Evolutionary conservation across 2,797 vertebrate species (phyloP).

Genomic region (Tapirus indicus): DNA sequence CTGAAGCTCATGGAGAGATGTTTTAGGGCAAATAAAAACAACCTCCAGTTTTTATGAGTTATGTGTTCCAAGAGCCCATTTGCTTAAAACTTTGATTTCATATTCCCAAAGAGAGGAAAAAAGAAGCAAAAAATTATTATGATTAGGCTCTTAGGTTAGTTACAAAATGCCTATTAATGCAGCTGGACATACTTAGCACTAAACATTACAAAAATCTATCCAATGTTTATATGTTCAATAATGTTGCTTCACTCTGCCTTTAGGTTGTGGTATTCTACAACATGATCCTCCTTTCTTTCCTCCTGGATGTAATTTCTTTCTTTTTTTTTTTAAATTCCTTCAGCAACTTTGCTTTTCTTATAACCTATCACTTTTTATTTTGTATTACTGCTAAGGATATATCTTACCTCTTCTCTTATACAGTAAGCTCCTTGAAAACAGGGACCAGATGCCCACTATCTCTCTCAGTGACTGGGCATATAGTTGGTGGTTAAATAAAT

Average conservation of each 20-base stretch:
- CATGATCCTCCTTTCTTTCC: neutral
- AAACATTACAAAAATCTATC: neutral
- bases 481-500: neutral
- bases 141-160: neutral
- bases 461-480: neutral
- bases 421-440: neutral
- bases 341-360: neutral
- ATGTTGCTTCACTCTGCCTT: neutral
- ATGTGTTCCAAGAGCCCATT: neutral
- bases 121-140: neutral
- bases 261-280: neutral
- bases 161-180: neutral
- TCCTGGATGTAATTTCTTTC: neutral
- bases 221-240: neutral
- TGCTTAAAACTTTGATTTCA: conserved; percentile 46
- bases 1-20: neutral
- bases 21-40: conserved; percentile 42
- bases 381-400: neutral
- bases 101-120: neutral
- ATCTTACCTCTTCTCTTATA: neutral
- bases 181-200: neutral
- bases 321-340: neutral
- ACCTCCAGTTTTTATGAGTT: neutral
- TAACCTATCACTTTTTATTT: neutral
- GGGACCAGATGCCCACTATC: neutral